Conservation (phyloP, 23 tunicate genomes). For the Oikopleura dioica region DNA sequence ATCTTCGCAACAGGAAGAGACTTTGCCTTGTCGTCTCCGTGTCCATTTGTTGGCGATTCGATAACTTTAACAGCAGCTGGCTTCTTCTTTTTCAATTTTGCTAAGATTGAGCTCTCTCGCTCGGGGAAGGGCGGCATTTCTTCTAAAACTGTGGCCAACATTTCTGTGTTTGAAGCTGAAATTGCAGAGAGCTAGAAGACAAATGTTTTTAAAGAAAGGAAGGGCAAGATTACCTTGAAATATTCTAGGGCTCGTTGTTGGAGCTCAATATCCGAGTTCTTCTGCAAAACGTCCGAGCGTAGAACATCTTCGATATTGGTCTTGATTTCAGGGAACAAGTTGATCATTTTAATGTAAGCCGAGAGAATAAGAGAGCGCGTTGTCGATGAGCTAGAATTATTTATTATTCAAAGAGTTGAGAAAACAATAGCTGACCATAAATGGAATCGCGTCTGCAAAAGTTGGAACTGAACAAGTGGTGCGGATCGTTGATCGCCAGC, state of each 20-base stretch:
- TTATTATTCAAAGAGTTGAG: background rate
- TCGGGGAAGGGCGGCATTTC: conserved; percentile 97
- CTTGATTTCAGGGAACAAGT: conserved; percentile 84
- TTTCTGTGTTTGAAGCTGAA: conserved; percentile 18
- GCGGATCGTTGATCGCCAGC: conserved; percentile 85
- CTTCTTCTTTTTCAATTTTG: conserved; percentile 88
- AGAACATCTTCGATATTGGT: conserved; percentile 65
- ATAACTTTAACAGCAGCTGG: conserved; percentile 62
- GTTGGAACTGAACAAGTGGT: conserved; percentile 69
- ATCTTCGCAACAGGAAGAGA: background rate
- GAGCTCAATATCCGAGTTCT: conserved; percentile 93
- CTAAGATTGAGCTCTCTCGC: conserved; percentile 76
- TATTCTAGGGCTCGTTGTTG: conserved; percentile 94
- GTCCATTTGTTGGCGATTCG: background rate
- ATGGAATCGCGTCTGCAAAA: conserved; percentile 81
- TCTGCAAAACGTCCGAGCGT: conserved; percentile 49
- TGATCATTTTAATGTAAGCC: conserved; percentile 83
- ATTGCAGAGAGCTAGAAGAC: background rate
- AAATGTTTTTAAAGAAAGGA: background rate
- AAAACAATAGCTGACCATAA: conserved; percentile 18
- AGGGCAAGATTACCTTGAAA: conserved; percentile 40
- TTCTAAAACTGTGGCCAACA: conserved; percentile 83
- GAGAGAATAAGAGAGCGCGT: conserved; percentile 81
- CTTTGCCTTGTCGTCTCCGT: background rate
- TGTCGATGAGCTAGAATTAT: conserved; percentile 17